Evolutionary conservation across 2,888 invertebrate species (phyloP).

Genomic region (Standfussiana lucernea): DNA sequence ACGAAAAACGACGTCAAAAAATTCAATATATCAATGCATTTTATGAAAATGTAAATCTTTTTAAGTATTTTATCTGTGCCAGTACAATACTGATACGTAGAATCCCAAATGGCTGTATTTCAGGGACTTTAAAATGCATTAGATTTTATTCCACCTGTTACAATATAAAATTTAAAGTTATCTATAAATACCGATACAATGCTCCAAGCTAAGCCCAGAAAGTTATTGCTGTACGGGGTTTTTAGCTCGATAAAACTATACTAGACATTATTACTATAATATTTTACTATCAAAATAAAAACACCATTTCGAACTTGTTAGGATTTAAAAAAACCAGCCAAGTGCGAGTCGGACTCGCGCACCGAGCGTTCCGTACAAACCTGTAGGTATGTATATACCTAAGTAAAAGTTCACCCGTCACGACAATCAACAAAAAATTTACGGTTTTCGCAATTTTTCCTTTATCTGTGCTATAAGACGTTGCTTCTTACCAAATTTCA

Average conservation of each 20-base stretch:
- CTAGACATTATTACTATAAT: background rate
- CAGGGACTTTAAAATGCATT: slow-evolving; percentile 37
- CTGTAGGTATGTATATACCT: too few relatives aligned
- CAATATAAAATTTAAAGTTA: slow-evolving; percentile 37
- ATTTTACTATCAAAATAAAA: background rate
- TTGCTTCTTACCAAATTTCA: too few relatives aligned
- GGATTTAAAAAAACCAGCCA: too few relatives aligned
- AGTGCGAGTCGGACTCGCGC: too few relatives aligned
- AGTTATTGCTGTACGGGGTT: slow-evolving; percentile 43
- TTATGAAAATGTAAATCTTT: slow-evolving; percentile 10
- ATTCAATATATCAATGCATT: slow-evolving; percentile 7
- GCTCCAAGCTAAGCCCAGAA: slow-evolving; percentile 21
- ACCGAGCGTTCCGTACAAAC: too few relatives aligned
- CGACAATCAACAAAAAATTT: too few relatives aligned
- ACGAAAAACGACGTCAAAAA: slow-evolving; percentile 9
- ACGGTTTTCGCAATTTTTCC: too few relatives aligned
- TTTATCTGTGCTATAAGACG: too few relatives aligned
- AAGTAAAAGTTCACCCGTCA: too few relatives aligned
- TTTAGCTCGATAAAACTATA: slow-evolving; percentile 27
- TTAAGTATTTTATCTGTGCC: background rate
- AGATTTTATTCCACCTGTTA: slow-evolving; percentile 41
- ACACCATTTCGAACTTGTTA: background rate
- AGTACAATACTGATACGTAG: slow-evolving; percentile 7
- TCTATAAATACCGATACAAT: slow-evolving; percentile 43
- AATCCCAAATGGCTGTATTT: slow-evolving; percentile 23